phyloP scores from a whole-genome alignment of 2,113 vertebrate species.

The Caretta caretta region DNA sequence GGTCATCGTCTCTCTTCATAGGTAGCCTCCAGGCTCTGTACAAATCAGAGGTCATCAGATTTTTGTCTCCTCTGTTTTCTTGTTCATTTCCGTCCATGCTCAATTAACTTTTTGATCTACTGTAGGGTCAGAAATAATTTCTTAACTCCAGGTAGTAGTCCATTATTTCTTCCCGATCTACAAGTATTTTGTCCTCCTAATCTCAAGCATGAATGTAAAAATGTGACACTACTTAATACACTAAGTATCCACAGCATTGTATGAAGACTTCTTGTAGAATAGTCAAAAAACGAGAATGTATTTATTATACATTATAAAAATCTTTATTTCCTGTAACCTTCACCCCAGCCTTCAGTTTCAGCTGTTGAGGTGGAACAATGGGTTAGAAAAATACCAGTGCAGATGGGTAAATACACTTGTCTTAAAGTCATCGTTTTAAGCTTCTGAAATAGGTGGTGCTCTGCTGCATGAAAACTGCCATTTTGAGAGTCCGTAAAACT shows the following conservation, averaged over 20 bases:
- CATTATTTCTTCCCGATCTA: background rate
- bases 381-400: background rate
- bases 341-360: background rate
- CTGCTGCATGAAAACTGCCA: background rate
- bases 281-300: background rate
- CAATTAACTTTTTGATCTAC: background rate
- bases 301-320: background rate
- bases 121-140: fast-evolving
- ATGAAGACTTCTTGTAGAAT: background rate
- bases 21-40: background rate
- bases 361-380: background rate
- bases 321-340: background rate
- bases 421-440: background rate
- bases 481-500: background rate
- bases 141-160: fast-evolving
- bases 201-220: background rate
- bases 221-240: background rate
- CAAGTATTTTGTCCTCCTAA: background rate
- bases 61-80: background rate
- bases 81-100: background rate
- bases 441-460: background rate
- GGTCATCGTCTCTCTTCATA: fast-evolving
- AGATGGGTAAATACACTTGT: background rate
- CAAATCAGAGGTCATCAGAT: fast-evolving
- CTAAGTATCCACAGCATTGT: background rate